phyloP scores from a whole-genome alignment of 2,797 vertebrate genomes.

The Syndactyla subalaris region DNA sequence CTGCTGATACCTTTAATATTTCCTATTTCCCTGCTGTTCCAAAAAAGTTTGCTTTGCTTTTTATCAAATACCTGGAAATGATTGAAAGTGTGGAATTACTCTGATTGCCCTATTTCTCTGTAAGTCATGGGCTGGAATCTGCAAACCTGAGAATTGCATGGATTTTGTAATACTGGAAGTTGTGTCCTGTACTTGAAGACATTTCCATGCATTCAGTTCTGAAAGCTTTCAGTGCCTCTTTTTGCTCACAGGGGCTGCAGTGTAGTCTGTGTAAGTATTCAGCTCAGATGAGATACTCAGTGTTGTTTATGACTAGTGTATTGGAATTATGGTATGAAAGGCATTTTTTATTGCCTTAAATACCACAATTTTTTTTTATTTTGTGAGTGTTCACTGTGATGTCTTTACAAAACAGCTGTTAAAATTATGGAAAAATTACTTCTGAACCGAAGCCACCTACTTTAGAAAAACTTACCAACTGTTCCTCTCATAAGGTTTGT shows the following conservation, averaged over 20 bases:
- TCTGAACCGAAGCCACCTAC: neutral
- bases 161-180: neutral
- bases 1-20: neutral
- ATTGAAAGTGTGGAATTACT: neutral
- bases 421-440: neutral
- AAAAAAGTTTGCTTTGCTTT: neutral
- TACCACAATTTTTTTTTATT: neutral
- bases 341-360: neutral
- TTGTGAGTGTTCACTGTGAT: neutral
- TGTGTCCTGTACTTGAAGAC: neutral
- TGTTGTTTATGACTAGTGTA: neutral
- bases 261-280: neutral
- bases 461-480: neutral
- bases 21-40: neutral
- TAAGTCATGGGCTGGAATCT: neutral
- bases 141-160: neutral
- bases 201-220: neutral
- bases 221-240: neutral
- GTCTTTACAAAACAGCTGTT: neutral
- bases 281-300: neutral
- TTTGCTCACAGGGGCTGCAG: neutral
- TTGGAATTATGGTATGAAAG: neutral
- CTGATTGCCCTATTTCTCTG: neutral
- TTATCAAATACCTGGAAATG: neutral
- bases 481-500: constrained; percentile 2